phyloP scores from a whole-genome alignment of 2,113 vertebrate genomes.

The Esox niger region DNA sequence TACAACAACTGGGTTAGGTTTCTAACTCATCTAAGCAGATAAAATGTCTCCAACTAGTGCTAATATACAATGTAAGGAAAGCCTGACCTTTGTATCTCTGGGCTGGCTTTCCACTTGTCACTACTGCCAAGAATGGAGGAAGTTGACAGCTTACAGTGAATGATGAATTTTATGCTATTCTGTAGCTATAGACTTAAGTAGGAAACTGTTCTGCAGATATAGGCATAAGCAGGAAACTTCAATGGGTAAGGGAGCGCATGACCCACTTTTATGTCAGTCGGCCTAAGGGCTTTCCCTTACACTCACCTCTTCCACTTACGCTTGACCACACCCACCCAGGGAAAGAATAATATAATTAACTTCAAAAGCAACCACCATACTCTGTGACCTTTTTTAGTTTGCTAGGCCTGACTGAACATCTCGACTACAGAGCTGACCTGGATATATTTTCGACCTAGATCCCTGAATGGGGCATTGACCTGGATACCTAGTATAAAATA shows the following conservation, averaged over 20 bases:
- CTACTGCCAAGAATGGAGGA: background rate
- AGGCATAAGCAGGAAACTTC: too few species aligned
- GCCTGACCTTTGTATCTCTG: background rate
- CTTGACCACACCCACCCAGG: background rate
- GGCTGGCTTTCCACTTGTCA: background rate
- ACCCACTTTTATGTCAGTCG: background rate
- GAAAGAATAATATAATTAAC: background rate
- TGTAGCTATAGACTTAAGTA: background rate
- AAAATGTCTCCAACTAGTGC: background rate
- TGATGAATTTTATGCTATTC: background rate
- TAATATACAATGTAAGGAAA: background rate
- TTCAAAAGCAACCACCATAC: background rate
- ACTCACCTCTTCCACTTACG: background rate
- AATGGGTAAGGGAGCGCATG: background rate
- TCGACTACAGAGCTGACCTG: slow-evolving; percentile 22
- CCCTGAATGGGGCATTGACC: background rate
- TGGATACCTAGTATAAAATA: too few species aligned
- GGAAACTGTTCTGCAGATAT: background rate
- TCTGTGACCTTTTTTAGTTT: background rate
- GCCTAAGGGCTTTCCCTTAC: background rate
- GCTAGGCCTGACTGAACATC: background rate
- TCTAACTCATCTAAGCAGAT: background rate
- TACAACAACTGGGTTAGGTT: background rate
- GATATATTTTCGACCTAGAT: slow-evolving; percentile 9
- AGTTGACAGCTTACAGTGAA: slow-evolving; percentile 19